phyloP scores from a whole-genome alignment of 2,113 vertebrate genomes.

The Neofelis nebulosa region DNA sequence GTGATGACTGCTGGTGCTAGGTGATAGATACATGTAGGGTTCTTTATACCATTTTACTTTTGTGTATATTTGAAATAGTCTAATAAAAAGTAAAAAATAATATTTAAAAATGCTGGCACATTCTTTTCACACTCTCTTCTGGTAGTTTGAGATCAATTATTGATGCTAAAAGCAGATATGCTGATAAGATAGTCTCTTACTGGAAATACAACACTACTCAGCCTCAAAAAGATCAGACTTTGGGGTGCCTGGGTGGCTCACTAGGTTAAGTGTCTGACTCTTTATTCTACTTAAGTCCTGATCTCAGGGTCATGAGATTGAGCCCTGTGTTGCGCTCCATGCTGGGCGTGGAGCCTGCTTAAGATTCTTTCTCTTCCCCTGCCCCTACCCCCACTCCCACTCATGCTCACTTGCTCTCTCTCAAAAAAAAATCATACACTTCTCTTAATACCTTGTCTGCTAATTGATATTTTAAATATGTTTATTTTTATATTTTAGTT shows the following conservation, averaged over 20 bases:
- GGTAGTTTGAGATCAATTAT: background rate
- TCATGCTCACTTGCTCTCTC: too few relatives aligned
- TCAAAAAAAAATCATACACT: background rate
- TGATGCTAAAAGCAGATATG: background rate
- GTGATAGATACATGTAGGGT: background rate
- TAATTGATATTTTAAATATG: constrained; percentile 4
- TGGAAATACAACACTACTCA: background rate
- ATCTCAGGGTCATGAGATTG: too few relatives aligned
- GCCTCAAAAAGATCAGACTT: background rate
- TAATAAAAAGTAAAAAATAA: background rate
- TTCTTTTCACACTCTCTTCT: constrained; percentile 48
- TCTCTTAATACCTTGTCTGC: background rate
- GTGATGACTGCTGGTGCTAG: background rate
- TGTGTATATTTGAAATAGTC: background rate
- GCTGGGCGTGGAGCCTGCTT: too few relatives aligned
- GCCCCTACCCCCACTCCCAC: too few relatives aligned
- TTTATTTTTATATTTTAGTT: too few relatives aligned
- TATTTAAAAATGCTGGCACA: constrained; percentile 46
- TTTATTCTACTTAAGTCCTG: too few relatives aligned
- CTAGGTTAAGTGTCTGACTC: too few relatives aligned
- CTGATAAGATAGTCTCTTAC: background rate
- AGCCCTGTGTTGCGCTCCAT: too few relatives aligned
- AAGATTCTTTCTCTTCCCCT: too few relatives aligned
- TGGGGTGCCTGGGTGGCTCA: too few relatives aligned
- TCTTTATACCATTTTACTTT: background rate